phyloP scores from a whole-genome alignment of 2,113 vertebrate species.

The Mesitornis unicolor region DNA sequence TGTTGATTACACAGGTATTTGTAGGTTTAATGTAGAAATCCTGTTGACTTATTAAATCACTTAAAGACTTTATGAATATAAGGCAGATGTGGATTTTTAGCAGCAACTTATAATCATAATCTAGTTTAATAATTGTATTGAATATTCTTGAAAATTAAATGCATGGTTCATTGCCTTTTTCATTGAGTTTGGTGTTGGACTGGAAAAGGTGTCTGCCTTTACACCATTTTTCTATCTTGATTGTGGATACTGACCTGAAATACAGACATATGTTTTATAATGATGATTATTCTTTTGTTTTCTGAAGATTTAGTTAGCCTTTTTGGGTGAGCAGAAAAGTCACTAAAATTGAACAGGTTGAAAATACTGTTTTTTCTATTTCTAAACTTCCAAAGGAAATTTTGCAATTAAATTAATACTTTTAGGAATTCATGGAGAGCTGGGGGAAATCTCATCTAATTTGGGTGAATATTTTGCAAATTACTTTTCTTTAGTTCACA shows the following conservation, averaged over 20 bases:
- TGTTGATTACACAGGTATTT: neutral
- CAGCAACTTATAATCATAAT: neutral
- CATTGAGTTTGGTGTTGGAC: neutral
- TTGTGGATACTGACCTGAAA: neutral
- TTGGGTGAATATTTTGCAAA: conserved; percentile 26
- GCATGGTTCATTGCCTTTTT: neutral
- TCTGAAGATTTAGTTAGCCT: neutral
- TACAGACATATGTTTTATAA: neutral
- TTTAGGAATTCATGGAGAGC: conserved; percentile 16
- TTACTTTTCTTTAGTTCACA: conserved; percentile 44
- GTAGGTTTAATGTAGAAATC: neutral
- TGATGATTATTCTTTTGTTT: neutral
- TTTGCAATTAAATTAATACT: neutral
- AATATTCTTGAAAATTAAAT: neutral
- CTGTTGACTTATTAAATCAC: neutral
- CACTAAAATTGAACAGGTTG: neutral
- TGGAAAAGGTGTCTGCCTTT: neutral
- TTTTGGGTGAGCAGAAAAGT: neutral
- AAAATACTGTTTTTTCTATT: neutral
- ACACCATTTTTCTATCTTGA: neutral
- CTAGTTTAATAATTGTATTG: conserved; percentile 9
- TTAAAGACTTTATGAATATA: neutral
- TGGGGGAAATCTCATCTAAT: neutral
- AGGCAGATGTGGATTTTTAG: neutral
- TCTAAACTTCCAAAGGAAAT: neutral